These are phyloP conservation scores for Scophthalmus maximus DNA, from an alignment of 2,113 vertebrate species.

Conservation along the genomic window DNA sequence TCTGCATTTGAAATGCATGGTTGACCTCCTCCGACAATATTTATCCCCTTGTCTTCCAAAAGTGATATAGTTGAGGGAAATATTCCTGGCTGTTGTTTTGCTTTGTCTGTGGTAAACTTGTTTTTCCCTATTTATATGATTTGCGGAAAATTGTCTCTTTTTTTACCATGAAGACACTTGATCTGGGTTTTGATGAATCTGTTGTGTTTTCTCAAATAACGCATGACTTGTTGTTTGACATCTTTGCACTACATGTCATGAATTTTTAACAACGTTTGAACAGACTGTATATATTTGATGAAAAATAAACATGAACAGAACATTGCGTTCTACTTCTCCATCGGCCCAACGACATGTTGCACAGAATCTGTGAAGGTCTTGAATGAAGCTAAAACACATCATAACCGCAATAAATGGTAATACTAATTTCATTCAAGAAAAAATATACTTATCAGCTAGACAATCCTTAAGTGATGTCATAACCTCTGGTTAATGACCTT, in stretches of 20 bases:
- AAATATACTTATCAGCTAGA: too few species aligned
- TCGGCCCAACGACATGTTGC: neutral
- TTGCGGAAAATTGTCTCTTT: neutral
- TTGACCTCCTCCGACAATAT: neutral
- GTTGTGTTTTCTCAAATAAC: neutral
- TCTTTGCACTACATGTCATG: neutral
- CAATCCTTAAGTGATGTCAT: too few species aligned
- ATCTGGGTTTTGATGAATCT: neutral
- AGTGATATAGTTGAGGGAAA: neutral
- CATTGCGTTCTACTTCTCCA: neutral
- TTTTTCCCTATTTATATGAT: neutral
- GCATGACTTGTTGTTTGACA: neutral
- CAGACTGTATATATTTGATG: neutral
- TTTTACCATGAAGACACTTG: neutral
- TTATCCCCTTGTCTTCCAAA: neutral
- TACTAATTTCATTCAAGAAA: too few species aligned
- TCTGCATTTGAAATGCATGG: slow-evolving; percentile 2
- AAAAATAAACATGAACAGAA: slow-evolving; percentile 49
- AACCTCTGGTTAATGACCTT: too few species aligned
- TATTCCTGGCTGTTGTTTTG: neutral
- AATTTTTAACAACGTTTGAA: slow-evolving; percentile 9
- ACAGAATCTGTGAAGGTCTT: neutral
- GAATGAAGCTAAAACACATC: neutral
- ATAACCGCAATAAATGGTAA: neutral
- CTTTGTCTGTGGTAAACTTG: neutral